Conservation (phyloP, 2,113 vertebrate genomes). For the Melanostigma gelatinosum region DNA sequence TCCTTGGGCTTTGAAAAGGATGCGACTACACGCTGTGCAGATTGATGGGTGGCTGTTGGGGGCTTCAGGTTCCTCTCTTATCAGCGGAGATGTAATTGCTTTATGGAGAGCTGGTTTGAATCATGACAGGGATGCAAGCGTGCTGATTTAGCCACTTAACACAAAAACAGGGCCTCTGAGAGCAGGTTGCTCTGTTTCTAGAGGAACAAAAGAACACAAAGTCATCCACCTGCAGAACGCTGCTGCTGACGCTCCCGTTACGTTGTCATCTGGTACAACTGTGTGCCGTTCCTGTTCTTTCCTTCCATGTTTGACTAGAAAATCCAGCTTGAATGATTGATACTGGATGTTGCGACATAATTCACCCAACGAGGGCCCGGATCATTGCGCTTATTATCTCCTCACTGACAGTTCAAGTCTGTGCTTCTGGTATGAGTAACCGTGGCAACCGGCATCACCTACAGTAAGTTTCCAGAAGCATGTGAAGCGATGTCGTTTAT, state of each 20-base stretch:
- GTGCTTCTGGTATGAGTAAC: slow-evolving; percentile 61
- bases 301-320: not conserved
- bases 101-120: slow-evolving; percentile 74
- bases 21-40: slow-evolving; percentile 48
- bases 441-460: slow-evolving; percentile 74
- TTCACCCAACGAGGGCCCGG: slow-evolving; percentile 1
- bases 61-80: slow-evolving; percentile 68
- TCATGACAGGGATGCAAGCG: slow-evolving; percentile 64
- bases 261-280: not conserved
- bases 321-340: not conserved
- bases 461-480: slow-evolving; percentile 60
- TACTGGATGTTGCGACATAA: slow-evolving; percentile 3
- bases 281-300: not conserved
- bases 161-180: slow-evolving; percentile 52
- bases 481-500: slow-evolving; percentile 20
- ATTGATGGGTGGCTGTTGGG: slow-evolving; percentile 55
- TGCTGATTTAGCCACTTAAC: slow-evolving; percentile 71
- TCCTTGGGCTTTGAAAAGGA: slow-evolving; percentile 54
- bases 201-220: slow-evolving; percentile 56
- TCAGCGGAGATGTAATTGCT: slow-evolving; percentile 78
- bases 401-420: slow-evolving; percentile 43
- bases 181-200: slow-evolving; percentile 49
- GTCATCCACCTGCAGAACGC: slow-evolving; percentile 31
- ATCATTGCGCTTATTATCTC: slow-evolving; percentile 52
- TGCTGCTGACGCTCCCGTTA: not conserved